phyloP scores from a whole-genome alignment of 1,140 invertebrate genomes.

The Gonatopus flavifemur region DNA sequence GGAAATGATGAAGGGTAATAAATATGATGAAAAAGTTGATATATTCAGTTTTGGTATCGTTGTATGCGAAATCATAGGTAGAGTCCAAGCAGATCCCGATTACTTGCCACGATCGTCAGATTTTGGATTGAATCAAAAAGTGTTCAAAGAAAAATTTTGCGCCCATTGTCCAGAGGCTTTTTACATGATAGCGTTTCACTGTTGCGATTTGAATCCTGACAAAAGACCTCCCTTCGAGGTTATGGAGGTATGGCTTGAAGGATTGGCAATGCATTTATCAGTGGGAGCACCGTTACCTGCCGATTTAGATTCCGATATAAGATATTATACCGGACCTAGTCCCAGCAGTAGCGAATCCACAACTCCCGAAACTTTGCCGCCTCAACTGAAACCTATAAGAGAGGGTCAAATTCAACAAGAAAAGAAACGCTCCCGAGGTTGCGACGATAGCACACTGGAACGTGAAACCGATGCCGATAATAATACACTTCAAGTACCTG shows the following conservation, averaged over 20 bases:
- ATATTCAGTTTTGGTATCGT: constrained; percentile 97
- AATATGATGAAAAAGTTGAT: constrained; percentile 96
- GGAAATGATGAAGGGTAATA: constrained; percentile 95
- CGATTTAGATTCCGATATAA: constrained; percentile 74
- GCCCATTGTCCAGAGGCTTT: constrained; percentile 83
- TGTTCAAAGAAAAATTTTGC: constrained; percentile 88
- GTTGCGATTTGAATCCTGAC: constrained; percentile 87
- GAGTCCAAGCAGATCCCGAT: constrained; percentile 91
- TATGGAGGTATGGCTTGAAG: constrained; percentile 81
- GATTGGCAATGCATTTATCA: constrained; percentile 71
- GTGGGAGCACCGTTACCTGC: constrained; percentile 65
- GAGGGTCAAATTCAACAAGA: constrained; percentile 55
- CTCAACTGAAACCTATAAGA: constrained; percentile 57
- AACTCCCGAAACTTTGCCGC: constrained; percentile 60
- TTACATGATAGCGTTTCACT: constrained; percentile 84
- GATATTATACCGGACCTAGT: constrained; percentile 67
- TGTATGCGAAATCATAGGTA: constrained; percentile 92
- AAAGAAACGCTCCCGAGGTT: constrained; percentile 42
- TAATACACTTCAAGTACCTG: constrained; percentile 21
- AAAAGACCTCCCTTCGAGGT: constrained; percentile 83
- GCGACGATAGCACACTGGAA: constrained; percentile 53
- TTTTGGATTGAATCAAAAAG: constrained; percentile 86
- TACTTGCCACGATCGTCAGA: constrained; percentile 85
- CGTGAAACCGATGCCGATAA: constrained; percentile 32
- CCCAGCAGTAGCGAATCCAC: constrained; percentile 64